Percentiles rank a stretch among this genome's conserved stretches.
Evolutionary conservation across 1,140 invertebrate genomes (phyloP).

Genomic region (Cylas formicarius): DNA sequence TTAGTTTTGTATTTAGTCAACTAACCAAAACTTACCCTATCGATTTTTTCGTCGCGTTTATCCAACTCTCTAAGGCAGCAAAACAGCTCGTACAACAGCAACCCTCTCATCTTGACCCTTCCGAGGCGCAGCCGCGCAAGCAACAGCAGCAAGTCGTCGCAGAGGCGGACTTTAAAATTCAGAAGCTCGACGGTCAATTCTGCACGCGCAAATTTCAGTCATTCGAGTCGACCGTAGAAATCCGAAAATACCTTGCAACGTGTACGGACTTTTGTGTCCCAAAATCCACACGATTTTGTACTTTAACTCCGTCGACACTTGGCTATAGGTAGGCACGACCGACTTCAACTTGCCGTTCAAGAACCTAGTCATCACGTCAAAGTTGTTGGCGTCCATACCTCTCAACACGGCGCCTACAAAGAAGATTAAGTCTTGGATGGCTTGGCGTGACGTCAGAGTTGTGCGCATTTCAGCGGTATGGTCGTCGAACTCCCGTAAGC

Average conservation of each 20-base stretch:
- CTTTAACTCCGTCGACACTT: slow-evolving; percentile 48
- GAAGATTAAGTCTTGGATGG: too few species aligned
- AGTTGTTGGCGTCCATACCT: slow-evolving; percentile 41
- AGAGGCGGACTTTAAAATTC: slow-evolving; percentile 36
- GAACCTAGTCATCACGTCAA: slow-evolving; percentile 45
- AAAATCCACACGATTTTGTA: slow-evolving; percentile 33
- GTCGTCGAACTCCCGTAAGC: too few species aligned
- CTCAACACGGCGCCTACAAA: slow-evolving; percentile 45
- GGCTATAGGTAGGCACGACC: slow-evolving; percentile 46
- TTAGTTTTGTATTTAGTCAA: too few species aligned
- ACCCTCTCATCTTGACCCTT: slow-evolving; percentile 43
- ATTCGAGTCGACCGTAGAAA: neutral
- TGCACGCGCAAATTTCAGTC: slow-evolving; percentile 17
- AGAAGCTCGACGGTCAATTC: slow-evolving; percentile 25
- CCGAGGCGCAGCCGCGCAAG: slow-evolving; percentile 41
- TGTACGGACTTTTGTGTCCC: slow-evolving; percentile 28
- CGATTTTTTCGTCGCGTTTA: too few species aligned
- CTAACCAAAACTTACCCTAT: slow-evolving; percentile 6
- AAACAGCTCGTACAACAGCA: slow-evolving; percentile 32
- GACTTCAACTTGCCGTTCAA: slow-evolving; percentile 41
- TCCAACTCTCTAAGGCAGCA: slow-evolving; percentile 21
- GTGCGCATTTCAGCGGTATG: too few species aligned
- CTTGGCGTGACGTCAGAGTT: too few species aligned
- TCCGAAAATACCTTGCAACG: slow-evolving; percentile 25
- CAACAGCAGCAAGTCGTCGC: slow-evolving; percentile 41